Base-by-base conservation (phyloP, 2,797 vertebrate genomes). In the Melanotaenia nigrans region DNA sequence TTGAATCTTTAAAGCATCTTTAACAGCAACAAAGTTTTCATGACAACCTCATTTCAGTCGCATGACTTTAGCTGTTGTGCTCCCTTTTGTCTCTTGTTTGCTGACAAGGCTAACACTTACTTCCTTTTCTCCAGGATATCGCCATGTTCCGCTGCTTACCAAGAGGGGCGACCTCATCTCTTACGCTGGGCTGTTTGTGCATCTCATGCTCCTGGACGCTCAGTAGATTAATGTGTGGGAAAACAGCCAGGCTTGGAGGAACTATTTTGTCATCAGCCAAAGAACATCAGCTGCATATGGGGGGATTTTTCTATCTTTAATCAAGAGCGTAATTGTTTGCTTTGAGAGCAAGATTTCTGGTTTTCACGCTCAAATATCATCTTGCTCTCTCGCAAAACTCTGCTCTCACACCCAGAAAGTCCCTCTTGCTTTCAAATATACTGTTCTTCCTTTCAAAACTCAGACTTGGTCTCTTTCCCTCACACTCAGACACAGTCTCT, bases 131-230 rank as follows among this genome's bases (percentile, higher is more conserved):
- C 69, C 83, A 99, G 98, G 98, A 53, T 99, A 99, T 85, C 96
- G 97, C 53, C 96, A 97, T 13, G 82, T 99, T 60, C 97, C 98
- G 2, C 94, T 99, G 62, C 90, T 97, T 71, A 96, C 95, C 53
- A 96, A 96, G 93, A 94, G 91, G 0, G 97, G 96, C 16, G 94
- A 96, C 76, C 78, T 92, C 0, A 94, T 96, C 72, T 86, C 93
- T 20, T 97, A 97, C 0, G 96, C 96, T 16, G 95, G 95, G 11
- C 90, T 99, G 11, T 99, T 99, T 73, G 94, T 97, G 75, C 96
- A 96, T 63, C 30, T 97, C 75, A 92, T 87, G 85, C 88, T 95
- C 54, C 0, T 93, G 7, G 93, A 96, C 1, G 76, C 30, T 62
- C 28, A 68, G 36, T 93, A 93, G 75, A 42, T 55, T n/a, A 5